Evolutionary conservation across 2,797 vertebrate genomes (phyloP).

Genomic region (Lutjanus argentimaculatus): DNA sequence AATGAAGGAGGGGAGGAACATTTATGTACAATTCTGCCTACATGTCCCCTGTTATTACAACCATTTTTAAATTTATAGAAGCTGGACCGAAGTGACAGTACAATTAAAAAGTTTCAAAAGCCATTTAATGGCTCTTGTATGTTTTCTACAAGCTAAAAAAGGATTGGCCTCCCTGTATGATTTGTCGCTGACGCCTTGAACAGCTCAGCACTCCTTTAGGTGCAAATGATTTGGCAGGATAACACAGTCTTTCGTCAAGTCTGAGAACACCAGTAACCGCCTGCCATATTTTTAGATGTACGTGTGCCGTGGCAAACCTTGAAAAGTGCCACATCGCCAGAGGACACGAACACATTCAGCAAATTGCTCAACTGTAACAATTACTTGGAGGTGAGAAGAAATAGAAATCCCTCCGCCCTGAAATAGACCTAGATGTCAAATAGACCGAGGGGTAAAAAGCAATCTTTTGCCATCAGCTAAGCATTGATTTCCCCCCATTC

Average conservation of each 20-base stretch:
- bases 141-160: slow-evolving; percentile 11
- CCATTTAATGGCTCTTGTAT: background rate
- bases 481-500: slow-evolving; percentile 61
- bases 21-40: slow-evolving; percentile 13
- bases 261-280: slow-evolving; percentile 37
- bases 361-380: slow-evolving; percentile 73
- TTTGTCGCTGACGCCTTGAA: slow-evolving; percentile 24
- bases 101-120: background rate
- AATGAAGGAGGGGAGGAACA: slow-evolving; percentile 15
- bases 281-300: slow-evolving; percentile 54
- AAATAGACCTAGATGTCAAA: slow-evolving; percentile 76
- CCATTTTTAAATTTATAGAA: slow-evolving; percentile 20
- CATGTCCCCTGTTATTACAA: background rate
- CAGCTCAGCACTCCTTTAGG: slow-evolving; percentile 1
- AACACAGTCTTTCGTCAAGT: slow-evolving; percentile 27
- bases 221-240: slow-evolving; percentile 26
- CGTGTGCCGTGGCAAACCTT: slow-evolving; percentile 43
- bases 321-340: slow-evolving; percentile 52
- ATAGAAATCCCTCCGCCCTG: slow-evolving; percentile 64
- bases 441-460: slow-evolving; percentile 55
- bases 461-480: slow-evolving; percentile 65
- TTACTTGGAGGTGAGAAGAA: slow-evolving; percentile 73
- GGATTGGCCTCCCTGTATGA: background rate
- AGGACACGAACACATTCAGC: slow-evolving; percentile 66
- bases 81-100: background rate